phyloP scores from a whole-genome alignment of 2,113 vertebrate species.

The Gallinago media region DNA sequence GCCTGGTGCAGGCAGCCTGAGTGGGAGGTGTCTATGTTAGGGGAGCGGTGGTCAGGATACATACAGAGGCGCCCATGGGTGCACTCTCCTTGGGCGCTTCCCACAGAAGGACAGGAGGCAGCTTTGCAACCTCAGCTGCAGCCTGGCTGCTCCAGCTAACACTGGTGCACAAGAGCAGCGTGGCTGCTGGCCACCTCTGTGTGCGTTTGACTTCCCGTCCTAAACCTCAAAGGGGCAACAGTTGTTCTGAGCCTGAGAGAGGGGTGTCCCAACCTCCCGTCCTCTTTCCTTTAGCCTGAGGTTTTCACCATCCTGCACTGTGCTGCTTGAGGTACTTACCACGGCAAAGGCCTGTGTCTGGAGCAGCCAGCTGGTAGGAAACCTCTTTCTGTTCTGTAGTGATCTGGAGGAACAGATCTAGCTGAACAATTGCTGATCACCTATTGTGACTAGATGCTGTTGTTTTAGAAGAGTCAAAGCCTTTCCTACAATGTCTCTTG shows the following conservation, averaged over 20 bases:
- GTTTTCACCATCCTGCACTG: fast-evolving
- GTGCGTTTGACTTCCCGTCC: background rate
- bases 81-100: background rate
- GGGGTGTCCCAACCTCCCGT: background rate
- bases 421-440: background rate
- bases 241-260: background rate
- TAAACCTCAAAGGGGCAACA: fast-evolving
- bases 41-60: fast-evolving
- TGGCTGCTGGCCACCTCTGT: background rate
- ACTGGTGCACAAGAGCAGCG: fast-evolving
- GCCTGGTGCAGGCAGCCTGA: fast-evolving
- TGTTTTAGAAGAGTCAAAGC: background rate
- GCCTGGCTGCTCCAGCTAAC: background rate
- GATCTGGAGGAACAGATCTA: background rate
- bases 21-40: fast-evolving
- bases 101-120: background rate
- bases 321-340: background rate
- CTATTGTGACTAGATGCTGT: background rate
- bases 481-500: background rate
- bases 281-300: background rate
- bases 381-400: background rate
- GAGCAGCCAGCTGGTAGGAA: fast-evolving
- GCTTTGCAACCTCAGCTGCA: background rate
- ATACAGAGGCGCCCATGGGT: fast-evolving
- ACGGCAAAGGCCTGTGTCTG: background rate